Evolutionary conservation across 2,888 invertebrate species (phyloP), one percentile per base, ranked within the genome.

Genomic region (Scaptomyza polygonia): DNA sequence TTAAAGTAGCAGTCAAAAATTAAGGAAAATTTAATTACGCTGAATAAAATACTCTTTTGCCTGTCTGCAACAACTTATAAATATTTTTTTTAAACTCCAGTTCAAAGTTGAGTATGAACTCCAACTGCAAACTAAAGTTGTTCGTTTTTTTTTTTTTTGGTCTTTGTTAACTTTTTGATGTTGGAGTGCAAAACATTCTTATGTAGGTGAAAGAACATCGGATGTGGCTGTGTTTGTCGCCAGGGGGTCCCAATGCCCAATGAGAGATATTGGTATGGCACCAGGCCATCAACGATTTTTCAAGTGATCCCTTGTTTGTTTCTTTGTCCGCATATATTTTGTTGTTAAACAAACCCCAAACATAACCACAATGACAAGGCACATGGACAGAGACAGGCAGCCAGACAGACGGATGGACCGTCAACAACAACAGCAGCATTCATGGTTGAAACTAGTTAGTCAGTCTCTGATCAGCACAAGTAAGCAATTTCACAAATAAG

Each of bases 401-500:
- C 32, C 25, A 32, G 11, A 49, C 21, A 43, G 53, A 34, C 42
- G 12, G 42, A 30, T 42, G 14, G 34, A 51, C 39, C 51, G 44
- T 47, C 71, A 55, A 59, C 65, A 55, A 59, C 65, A 65, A 44
- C 65, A 59, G 57, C 64, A 40, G 67, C 58, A 63, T 71, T 74
- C 66, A 59, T 72, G 77, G 81, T 59, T 56, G 75, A 76, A 77
- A 80, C 77, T 73, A 79, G 75, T 83, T 72, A 72, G 74, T 69
- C 47, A 36, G 36, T 14, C 9, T 48, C 78, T 56, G 84, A 81
- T 86, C 84, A 57, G 66, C 51, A 56, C 68, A 85, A 85, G 79
- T 85, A 81, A 81, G 82, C 81, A 81, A 85, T 82, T 81, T 81
- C 85, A 84, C 81, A 81, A 81, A 85, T 84, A 85, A 85, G 85